Evolutionary conservation across 1,140 invertebrate genomes (phyloP), one percentile per base, ranked within the genome.

Genomic region (Eubasilissa regina): DNA sequence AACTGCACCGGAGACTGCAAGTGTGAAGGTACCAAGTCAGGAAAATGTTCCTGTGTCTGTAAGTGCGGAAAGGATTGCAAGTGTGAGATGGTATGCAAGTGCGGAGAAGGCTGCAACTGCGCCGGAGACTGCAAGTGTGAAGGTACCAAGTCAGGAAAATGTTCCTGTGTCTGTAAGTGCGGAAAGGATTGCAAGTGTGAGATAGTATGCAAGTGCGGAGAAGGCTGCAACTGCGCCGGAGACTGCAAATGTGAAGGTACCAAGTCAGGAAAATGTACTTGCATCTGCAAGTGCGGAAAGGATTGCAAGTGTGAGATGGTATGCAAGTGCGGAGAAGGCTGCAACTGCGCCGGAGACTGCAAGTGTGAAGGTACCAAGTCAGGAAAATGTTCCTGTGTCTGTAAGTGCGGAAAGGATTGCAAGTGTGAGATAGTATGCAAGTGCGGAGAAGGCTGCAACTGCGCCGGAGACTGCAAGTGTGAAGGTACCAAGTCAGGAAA

Each of bases 111-210:
- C 9, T 73, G 70, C 73, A 83, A 84, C 25, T 86, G 85, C 66
- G 83, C 83, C 0, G 66, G 62, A 13, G 84, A 83, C 25, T 86
- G 85, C 83, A 86, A 85, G 77, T 86, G 85, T 60, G 86, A 80
- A 77, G 64, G 12, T 25, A 17, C n/a, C 21, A 70, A 25, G 11
- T 48, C 21, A 70, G 78, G 21, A 47, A 56, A 45, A 53, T 53
- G 51, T 15, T 47, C 35, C 13, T 80, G 78, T 44, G 68, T 55
- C 45, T 81, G 80, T 56, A 81, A 81, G 74, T 81, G 79, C 43
- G 74, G 44, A 35, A 68, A 55, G 19, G 43, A 80, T 17, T 80
- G 79, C 44, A 80, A 80, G 44, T 80, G 78, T 47, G 68, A 15
- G 48, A 11, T 10, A 1, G 51, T 13, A 10, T 76, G 75, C 56